Conservation (phyloP, 1,140 invertebrate genomes). For the Cardiocondyla obscurior region DNA sequence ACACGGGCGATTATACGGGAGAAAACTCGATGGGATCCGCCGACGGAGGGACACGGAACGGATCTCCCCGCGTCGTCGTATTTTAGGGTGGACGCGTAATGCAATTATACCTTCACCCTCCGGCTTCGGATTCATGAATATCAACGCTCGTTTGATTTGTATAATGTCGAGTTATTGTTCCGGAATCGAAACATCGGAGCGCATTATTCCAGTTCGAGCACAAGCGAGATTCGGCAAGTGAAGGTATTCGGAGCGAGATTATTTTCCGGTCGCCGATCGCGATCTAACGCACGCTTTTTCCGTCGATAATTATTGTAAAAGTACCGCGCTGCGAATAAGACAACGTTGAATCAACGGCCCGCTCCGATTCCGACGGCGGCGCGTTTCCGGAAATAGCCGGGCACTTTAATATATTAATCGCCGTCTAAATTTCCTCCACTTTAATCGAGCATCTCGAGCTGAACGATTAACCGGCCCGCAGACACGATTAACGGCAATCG, state of each 20-base stretch:
- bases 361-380: neutral
- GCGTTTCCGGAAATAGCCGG: neutral
- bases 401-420: neutral
- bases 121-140: constrained; percentile 67
- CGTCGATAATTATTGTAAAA: neutral
- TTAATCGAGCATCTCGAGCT: constrained; percentile 57
- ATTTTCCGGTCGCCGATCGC: neutral
- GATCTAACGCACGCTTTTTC: neutral
- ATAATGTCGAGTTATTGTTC: constrained; percentile 71
- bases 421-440: constrained; percentile 5
- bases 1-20: constrained; percentile 64
- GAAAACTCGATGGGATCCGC: constrained; percentile 52
- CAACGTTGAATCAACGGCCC: neutral
- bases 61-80: constrained; percentile 34
- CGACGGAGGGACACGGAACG: constrained; percentile 55
- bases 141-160: constrained; percentile 70
- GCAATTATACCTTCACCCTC: constrained; percentile 68
- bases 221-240: constrained; percentile 24
- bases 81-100: constrained; percentile 64
- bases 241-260: constrained; percentile 19
- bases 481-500: constrained; percentile 71
- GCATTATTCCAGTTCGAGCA: constrained; percentile 25
- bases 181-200: constrained; percentile 58
- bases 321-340: neutral
- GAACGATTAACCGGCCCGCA: constrained; percentile 66